Evolutionary conservation across 1,140 invertebrate species (phyloP).

Genomic region (Musca domestica): DNA sequence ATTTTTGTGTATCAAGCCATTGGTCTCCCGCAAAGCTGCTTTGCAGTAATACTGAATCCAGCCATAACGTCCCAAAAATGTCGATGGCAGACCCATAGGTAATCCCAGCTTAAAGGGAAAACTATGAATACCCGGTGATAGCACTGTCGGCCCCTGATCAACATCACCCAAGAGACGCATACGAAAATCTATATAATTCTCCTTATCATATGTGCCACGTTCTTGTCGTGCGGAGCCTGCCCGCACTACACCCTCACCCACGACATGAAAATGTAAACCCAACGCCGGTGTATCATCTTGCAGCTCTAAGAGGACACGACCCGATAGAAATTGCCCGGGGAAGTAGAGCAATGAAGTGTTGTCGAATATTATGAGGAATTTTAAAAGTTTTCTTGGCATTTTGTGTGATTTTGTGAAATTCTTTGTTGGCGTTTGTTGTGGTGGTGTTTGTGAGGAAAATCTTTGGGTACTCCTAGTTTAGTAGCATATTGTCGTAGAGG

Average conservation of each 20-base stretch:
- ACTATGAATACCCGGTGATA: slow-evolving; percentile 93
- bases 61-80: slow-evolving; percentile 89
- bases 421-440: not conserved
- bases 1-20: slow-evolving; percentile 89
- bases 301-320: slow-evolving; percentile 85
- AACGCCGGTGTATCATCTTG: slow-evolving; percentile 89
- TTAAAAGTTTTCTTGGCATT: slow-evolving; percentile 84
- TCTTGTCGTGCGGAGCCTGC: slow-evolving; percentile 77
- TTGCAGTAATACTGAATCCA: slow-evolving; percentile 96
- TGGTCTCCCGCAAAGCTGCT: slow-evolving; percentile 83
- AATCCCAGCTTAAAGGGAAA: slow-evolving; percentile 92
- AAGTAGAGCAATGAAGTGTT: slow-evolving; percentile 91
- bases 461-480: too few relatives aligned
- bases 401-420: slow-evolving; percentile 19
- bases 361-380: slow-evolving; percentile 91
- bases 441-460: too few relatives aligned
- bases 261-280: slow-evolving; percentile 90
- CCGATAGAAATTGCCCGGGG: slow-evolving; percentile 87
- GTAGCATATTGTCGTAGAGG: too few relatives aligned
- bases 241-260: slow-evolving; percentile 87
- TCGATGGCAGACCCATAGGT: slow-evolving; percentile 85
- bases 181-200: slow-evolving; percentile 94
- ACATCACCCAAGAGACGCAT: slow-evolving; percentile 86
- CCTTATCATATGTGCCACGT: slow-evolving; percentile 76
- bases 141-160: slow-evolving; percentile 76